Conservation (phyloP, 64 coral and sea anemone genomes). For the Astreopora myriophthalma region DNA sequence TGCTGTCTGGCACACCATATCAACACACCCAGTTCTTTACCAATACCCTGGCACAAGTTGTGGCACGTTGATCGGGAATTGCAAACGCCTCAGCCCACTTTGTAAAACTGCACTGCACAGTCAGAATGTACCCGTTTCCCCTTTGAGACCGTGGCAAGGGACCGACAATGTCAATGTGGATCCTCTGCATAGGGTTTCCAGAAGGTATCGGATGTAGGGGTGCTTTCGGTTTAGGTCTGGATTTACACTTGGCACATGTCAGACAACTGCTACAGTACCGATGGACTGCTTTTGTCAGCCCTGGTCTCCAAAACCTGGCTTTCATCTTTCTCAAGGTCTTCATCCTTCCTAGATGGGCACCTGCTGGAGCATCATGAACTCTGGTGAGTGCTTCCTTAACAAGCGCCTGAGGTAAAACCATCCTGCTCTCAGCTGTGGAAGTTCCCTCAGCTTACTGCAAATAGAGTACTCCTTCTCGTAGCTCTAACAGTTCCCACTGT, state of each 20-base stretch:
- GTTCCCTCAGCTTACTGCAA: not conserved
- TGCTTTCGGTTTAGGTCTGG: not conserved
- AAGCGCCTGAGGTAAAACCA: not conserved
- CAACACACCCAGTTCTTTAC: slow-evolving; percentile 28
- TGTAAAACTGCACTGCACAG: slow-evolving; percentile 37
- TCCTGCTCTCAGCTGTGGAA: not conserved
- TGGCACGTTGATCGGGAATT: not conserved
- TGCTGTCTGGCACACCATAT: slow-evolving; percentile 28
- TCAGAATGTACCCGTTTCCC: slow-evolving; percentile 22
- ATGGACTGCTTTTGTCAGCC: slow-evolving; percentile 17
- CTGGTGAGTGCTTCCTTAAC: not conserved
- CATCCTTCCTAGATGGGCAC: not conserved
- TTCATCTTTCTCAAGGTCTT: slow-evolving; percentile 53
- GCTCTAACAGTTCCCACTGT: not conserved
- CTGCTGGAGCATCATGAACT: not conserved
- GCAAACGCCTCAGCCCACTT: slow-evolving; percentile 2
- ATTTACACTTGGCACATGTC: slow-evolving; percentile 56
- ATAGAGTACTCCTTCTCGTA: not conserved
- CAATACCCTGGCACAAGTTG: not conserved
- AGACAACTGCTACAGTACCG: slow-evolving; percentile 27
- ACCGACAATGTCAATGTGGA: slow-evolving; percentile 22
- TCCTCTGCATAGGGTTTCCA: slow-evolving; percentile 24
- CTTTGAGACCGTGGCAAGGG: slow-evolving; percentile 8
- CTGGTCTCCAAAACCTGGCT: slow-evolving; percentile 41
- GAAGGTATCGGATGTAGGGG: slow-evolving; percentile 11